Evolutionary conservation across 2,888 invertebrate species (phyloP).

Genomic region (Griposia aprilina): DNA sequence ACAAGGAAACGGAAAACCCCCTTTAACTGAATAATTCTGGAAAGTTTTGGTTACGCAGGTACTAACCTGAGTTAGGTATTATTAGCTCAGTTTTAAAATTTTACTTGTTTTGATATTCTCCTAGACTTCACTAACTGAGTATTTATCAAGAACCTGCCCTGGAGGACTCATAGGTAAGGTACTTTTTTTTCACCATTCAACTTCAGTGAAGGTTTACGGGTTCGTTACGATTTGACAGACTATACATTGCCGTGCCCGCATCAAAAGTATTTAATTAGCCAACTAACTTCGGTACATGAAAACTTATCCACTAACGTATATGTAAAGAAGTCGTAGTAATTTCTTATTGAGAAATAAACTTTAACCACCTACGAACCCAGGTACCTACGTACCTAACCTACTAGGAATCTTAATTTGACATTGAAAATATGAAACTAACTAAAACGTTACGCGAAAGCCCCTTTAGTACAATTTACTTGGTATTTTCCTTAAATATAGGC

Average conservation of each 20-base stretch:
- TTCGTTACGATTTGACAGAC: neutral
- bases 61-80: neutral
- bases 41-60: slow-evolving; percentile 10
- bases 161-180: neutral
- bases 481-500: neutral
- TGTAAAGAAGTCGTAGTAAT: neutral
- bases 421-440: neutral
- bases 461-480: neutral
- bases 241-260: neutral
- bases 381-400: neutral
- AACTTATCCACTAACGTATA: neutral
- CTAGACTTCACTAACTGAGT: neutral
- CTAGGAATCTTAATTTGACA: neutral
- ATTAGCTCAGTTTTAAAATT: slow-evolving; percentile 6
- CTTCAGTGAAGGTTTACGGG: neutral
- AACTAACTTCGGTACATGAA: too few species aligned
- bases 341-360: neutral
- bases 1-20: slow-evolving; percentile 19
- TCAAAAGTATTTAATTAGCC: neutral
- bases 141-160: neutral
- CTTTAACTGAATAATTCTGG: slow-evolving; percentile 33
- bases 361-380: neutral
- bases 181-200: neutral
- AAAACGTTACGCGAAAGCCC: neutral
- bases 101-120: neutral